A percentile compares a stretch with the other conserved stretches of the same genome.
These are phyloP conservation scores for Cephus nigrinus DNA, from an alignment of 2,888 invertebrate genomes.

Conservation along the genomic window DNA sequence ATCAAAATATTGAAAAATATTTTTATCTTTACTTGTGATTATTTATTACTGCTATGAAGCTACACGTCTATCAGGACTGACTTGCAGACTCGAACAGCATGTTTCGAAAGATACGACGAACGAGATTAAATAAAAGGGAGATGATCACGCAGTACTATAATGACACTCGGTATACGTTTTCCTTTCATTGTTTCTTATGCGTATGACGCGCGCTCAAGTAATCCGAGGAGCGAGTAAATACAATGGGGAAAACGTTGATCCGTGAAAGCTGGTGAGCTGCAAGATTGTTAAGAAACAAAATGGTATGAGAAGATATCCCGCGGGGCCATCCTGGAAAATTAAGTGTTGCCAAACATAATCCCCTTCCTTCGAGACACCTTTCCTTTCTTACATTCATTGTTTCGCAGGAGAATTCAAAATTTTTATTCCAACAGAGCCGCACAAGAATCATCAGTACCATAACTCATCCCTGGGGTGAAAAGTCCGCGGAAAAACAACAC, in stretches of 20 bases:
- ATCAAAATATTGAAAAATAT: not conserved
- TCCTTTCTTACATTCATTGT: not conserved
- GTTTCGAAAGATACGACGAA: not conserved
- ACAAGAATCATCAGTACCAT: not conserved
- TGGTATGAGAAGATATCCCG: not conserved
- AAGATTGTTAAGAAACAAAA: slow-evolving; percentile 1
- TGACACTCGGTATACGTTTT: not conserved
- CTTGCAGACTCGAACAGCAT: not conserved
- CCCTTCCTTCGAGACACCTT: not conserved
- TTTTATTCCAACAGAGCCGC: not conserved
- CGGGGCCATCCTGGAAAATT: not conserved
- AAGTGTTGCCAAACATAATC: not conserved
- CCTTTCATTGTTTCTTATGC: not conserved
- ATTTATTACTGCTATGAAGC: not conserved
- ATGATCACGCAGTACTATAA: not conserved
- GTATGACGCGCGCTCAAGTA: not conserved
- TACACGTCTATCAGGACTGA: not conserved
- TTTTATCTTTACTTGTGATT: not conserved
- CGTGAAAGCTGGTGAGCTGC: not conserved
- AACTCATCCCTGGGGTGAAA: not conserved
- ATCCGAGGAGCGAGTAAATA: not conserved
- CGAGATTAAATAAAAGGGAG: not conserved
- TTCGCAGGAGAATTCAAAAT: not conserved
- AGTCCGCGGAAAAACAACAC: not conserved
- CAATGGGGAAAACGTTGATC: not conserved